Evolutionary conservation across 1,140 invertebrate genomes (phyloP), one percentile per base, ranked within the genome.

Genomic region (Lucilia sericata): DNA sequence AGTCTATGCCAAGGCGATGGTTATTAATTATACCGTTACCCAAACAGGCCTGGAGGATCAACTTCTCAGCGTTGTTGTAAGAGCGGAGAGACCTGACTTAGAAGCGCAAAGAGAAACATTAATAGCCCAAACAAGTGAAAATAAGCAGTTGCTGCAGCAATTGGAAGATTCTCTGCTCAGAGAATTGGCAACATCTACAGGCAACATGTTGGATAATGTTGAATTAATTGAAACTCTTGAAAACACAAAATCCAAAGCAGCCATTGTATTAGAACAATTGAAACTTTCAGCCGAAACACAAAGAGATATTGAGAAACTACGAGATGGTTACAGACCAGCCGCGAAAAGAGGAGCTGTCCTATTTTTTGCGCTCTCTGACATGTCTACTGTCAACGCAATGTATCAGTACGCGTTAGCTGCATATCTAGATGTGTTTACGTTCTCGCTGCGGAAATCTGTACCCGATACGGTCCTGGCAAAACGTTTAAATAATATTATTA

Each of bases 11-110:
- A 97, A 96, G 89, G 95, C 96, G 0, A 93, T 95, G 85, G 95
- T 98, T 17, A 98, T 98, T 82, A 98, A 98, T 91, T 98, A 97
- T 87, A 97, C 95, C 42, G 96, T 98, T 0, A 98, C 97, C 4
- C 92, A 95, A 47, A 94, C 93, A 85, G 96, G 96, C 76, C 91
- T 98, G 65, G 97, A 98, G 92, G 96, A 98, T 89, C 97, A 98
- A 89, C 91, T 98, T 0, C 91, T 98, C 0, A 95, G 96, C 86
- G 96, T 97, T 0, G 96, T 98, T 0, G 96, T 98, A 0, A 93
- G 95, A 86, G 95, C 94, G 83, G 97, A 98, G 88, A 91, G 96
- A 25, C 92, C 96, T 0, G 97, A 98, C 91, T 91, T 98, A 10
- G 97, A 98, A 91, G 95, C 97, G 86, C 95, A 97, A 88, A 92